phyloP scores from a whole-genome alignment of 1,140 invertebrate species.

The Drosophila nikananu region DNA sequence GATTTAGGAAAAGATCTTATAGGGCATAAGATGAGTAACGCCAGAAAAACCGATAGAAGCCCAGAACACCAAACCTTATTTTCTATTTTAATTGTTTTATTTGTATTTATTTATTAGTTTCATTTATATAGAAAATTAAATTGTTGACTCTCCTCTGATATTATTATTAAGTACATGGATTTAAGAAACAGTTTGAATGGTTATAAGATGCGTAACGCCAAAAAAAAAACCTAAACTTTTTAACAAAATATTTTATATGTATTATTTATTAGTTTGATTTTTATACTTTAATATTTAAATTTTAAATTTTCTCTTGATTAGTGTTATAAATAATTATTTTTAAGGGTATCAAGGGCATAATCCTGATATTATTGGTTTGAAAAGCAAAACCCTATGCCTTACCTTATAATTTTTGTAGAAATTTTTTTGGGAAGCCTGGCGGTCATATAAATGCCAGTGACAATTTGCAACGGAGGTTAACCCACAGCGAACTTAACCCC shows the following conservation, averaged over 20 bases:
- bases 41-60: not conserved
- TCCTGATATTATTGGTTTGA: too few relatives aligned
- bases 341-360: not conserved
- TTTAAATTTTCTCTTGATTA: too few relatives aligned
- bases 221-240: too few relatives aligned
- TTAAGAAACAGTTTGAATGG: too few relatives aligned
- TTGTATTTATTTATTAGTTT: not conserved
- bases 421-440: conserved; percentile 33
- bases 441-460: conserved; percentile 79
- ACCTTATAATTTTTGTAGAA: not conserved
- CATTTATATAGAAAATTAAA: too few relatives aligned
- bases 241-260: too few relatives aligned
- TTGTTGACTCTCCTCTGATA: too few relatives aligned
- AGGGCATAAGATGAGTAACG: too few relatives aligned
- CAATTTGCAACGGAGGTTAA: conserved; percentile 63
- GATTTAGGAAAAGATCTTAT: too few relatives aligned
- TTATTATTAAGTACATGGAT: too few relatives aligned
- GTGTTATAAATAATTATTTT: too few relatives aligned
- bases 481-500: conserved; percentile 19
- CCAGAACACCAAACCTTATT: not conserved
- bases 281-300: not conserved
- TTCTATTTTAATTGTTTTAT: not conserved
- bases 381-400: not conserved
- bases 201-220: too few relatives aligned
- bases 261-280: not conserved